These are phyloP conservation scores for Eremophila alpestris DNA, from an alignment of 2,797 vertebrate species.

Conservation along the genomic window DNA sequence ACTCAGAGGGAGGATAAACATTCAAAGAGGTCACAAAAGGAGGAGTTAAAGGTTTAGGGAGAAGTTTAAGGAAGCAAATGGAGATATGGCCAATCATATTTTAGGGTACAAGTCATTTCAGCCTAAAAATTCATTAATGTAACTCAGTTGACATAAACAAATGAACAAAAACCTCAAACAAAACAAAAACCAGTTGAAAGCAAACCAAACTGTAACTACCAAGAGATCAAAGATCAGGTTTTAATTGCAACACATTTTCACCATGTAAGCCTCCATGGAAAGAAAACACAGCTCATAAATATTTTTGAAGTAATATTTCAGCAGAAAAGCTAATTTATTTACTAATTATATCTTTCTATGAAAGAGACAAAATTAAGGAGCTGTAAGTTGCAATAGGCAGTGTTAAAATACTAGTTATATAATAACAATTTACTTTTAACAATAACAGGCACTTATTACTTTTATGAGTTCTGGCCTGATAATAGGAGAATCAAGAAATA, in stretches of 20 bases:
- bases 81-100: background rate
- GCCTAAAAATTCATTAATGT: background rate
- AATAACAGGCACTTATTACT: slow-evolving; percentile 72
- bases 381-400: slow-evolving; percentile 64
- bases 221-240: slow-evolving; percentile 68
- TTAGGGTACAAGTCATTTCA: background rate
- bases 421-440: slow-evolving; percentile 75
- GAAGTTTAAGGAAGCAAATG: background rate
- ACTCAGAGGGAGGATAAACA: background rate
- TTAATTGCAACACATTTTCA: slow-evolving; percentile 58
- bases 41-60: background rate
- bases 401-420: slow-evolving; percentile 71
- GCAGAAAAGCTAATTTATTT: slow-evolving; percentile 75
- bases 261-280: slow-evolving; percentile 41
- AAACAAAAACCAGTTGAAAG: slow-evolving; percentile 12
- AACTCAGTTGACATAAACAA: background rate
- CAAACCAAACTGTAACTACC: slow-evolving; percentile 19
- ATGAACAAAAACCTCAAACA: background rate
- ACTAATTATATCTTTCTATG: slow-evolving; percentile 75
- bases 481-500: slow-evolving; percentile 71
- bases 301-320: slow-evolving; percentile 74
- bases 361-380: slow-evolving; percentile 70
- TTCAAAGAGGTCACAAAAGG: background rate
- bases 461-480: slow-evolving; percentile 74
- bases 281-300: slow-evolving; percentile 61